Base-by-base conservation (phyloP, 1,140 invertebrate species). In the Propsilocerus akamusi region DNA sequence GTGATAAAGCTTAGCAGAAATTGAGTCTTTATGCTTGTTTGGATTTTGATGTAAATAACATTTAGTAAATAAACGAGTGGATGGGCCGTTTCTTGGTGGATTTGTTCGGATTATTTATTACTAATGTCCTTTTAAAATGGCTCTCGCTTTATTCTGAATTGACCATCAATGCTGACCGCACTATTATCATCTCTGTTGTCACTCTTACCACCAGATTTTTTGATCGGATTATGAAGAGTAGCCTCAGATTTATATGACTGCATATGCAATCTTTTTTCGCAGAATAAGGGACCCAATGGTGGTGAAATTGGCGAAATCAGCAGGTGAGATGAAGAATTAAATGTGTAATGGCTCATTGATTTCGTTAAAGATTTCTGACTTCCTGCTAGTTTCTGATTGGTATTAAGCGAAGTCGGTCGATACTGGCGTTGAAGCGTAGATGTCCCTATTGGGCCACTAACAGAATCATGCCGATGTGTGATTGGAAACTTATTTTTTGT, bases 401-500 rank as follows among this genome's bases (percentile, higher is more conserved):
- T 5, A 17, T 10, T 41, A 20, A 17, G 22, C 22, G 34, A 41
- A 41, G 11, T 41, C 5, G 34, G 34, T 20, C 34, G n/a, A n/a
- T n/a, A n/a, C n/a, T n/a, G 12, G 17, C 34, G 4, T 20, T 41
- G 12, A n/a, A 17, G 4, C 22, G 34, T 41, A 20, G 34, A 5
- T 30, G 28, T 41, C 22, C 14, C 14, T 41, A 20, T 3, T 41
- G 12, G 14, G n/a, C n/a, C n/a, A n/a, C n/a, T n/a, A n/a, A n/a
- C n/a, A n/a, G n/a, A n/a, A n/a, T 20, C 10, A 10, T 20, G 3
- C 14, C 63, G 60, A 54, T 65, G 57, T 23, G 55, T 65, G 11
- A 65, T 64, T n/a, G 63, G 63, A 55, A 65, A 65, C 53, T 65
- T 65, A 49, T 65, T 65, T 23, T 59, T 61, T 14, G 63, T 64